Evolutionary conservation across 1,140 invertebrate genomes (phyloP), one percentile per base, ranked within the genome.

Genomic region (Drosophila trapezifrons): DNA sequence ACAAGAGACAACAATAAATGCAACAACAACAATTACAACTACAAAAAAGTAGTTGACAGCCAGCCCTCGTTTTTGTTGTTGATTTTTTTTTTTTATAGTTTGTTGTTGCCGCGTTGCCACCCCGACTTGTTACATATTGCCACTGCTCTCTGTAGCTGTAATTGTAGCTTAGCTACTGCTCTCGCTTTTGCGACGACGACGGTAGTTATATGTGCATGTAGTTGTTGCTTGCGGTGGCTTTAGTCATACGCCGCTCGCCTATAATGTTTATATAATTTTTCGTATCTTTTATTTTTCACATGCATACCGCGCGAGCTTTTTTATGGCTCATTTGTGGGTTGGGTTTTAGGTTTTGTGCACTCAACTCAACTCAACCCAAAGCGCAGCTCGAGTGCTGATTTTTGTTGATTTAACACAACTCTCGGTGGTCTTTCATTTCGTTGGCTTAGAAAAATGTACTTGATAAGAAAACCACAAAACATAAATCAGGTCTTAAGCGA

Each of bases 201-300:
- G 51, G 65, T 71, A 47, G 51, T 58, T 71, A 58, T 58, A 71
- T 37, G 43, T 43, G 46, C 20, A 29, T 52, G 55, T 62, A 46
- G 46, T 54, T 55, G 56, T 80, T 81, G 78, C 67, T 78, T 87
- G 83, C 76, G 79, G 83, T 86, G 81, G 76, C 45, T 87, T 86
- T 86, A 86, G 83, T 86, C 83, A 83, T 87, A 87, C 72, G 64
- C 63, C 72, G 76, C 66, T 75, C 70, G 71, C 71, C 83, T 83
- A 87, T 86, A 86, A 82, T 87, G 83, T 87, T 87, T 87, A 89
- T 87, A 87, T 87, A 87, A 87, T 87, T 87, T 86, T 87, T 76
- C 71, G 82, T 86, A 87, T 87, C 63, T 87, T 78, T 75, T 75
- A 59, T 72, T 74, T 76, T 77, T 78, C 63, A 76, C 79, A 82